A percentile compares a stretch with the other conserved stretches of the same genome.
Evolutionary conservation across 2,797 vertebrate species (phyloP).

Genomic region (Mus minutoides): DNA sequence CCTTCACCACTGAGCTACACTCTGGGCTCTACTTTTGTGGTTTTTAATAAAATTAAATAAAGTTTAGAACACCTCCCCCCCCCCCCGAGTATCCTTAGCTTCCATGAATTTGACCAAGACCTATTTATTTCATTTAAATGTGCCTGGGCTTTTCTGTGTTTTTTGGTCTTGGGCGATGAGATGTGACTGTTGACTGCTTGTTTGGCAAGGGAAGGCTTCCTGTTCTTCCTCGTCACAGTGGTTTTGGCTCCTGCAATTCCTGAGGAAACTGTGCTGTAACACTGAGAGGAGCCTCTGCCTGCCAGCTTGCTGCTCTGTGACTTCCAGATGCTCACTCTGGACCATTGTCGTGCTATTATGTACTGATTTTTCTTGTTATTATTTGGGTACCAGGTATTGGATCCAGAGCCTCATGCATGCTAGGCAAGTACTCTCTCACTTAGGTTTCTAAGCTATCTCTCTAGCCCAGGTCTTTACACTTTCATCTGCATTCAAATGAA

Average conservation of each 20-base stretch:
- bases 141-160: background rate
- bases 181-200: constrained; percentile 1
- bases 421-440: background rate
- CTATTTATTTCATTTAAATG: background rate
- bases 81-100: background rate
- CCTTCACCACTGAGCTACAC: background rate
- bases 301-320: background rate
- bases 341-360: background rate
- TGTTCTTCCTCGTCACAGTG: background rate
- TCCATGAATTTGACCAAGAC: background rate
- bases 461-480: background rate
- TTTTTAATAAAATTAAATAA: background rate
- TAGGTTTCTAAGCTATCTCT: background rate
- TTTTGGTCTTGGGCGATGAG: background rate
- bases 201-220: constrained; percentile 9
- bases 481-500: background rate
- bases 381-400: background rate
- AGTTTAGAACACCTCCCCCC: background rate
- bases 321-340: background rate
- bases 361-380: background rate
- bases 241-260: background rate
- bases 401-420: background rate
- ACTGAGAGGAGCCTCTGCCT: background rate
- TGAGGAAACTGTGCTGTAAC: background rate
- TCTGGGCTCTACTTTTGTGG: background rate